phyloP scores from a whole-genome alignment of 1,140 invertebrate species.

The Leguminivora glycinivorella region DNA sequence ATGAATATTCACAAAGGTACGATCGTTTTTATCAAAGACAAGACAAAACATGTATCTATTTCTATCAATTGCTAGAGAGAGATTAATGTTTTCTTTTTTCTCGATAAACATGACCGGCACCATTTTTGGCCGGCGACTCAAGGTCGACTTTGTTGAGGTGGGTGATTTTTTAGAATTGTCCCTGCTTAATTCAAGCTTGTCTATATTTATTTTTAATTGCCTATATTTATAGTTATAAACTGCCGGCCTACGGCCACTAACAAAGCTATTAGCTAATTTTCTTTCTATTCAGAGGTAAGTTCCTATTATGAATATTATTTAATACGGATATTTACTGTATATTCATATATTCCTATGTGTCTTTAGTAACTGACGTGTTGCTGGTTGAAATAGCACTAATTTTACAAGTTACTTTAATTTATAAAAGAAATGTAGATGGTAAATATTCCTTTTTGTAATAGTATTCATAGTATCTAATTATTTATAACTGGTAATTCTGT shows the following conservation, averaged over 20 bases:
- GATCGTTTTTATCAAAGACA: background rate
- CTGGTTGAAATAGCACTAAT: too few relatives aligned
- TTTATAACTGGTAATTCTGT: too few relatives aligned
- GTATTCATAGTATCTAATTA: too few relatives aligned
- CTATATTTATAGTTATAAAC: background rate
- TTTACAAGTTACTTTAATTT: too few relatives aligned
- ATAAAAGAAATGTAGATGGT: too few relatives aligned
- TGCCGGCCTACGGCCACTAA: background rate
- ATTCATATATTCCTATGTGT: too few relatives aligned
- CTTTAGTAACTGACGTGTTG: too few relatives aligned
- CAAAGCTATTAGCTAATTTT: background rate
- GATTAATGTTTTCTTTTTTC: conserved; percentile 11
- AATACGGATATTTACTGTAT: too few relatives aligned
- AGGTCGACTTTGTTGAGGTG: background rate
- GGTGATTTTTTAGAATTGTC: background rate
- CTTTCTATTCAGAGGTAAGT: too few relatives aligned
- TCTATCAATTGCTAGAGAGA: background rate
- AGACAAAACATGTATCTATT: background rate
- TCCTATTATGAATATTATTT: too few relatives aligned
- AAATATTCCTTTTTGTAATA: too few relatives aligned
- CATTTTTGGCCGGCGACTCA: background rate
- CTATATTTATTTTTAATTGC: background rate
- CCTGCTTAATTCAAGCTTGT: background rate
- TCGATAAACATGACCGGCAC: background rate
- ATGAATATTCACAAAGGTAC: background rate